Evolutionary conservation across 2,797 vertebrate species (phyloP).

Genomic region (Amblyraja radiata): DNA sequence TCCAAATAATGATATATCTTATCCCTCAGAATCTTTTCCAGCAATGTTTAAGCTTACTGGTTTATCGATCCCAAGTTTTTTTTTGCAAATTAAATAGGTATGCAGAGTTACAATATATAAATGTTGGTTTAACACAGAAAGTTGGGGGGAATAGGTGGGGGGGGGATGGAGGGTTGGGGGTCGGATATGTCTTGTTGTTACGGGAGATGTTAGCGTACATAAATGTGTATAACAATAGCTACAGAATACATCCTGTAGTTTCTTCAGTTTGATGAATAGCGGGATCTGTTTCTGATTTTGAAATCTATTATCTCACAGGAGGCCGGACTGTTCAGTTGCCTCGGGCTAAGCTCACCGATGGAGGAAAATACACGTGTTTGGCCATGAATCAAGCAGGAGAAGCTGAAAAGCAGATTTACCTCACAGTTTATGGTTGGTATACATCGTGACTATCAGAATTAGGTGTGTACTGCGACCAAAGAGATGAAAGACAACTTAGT

Average conservation of each 20-base stretch:
- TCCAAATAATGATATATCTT: no score
- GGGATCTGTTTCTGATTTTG: conserved; percentile 37
- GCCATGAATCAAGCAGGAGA: conserved; percentile 86
- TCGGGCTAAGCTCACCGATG: conserved; percentile 75
- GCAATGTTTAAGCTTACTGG: no score
- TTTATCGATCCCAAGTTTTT: no score
- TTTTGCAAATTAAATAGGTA: no score
- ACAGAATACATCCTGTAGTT: not conserved
- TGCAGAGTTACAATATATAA: not conserved
- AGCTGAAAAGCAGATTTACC: conserved; percentile 73
- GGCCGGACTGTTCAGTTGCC: conserved; percentile 82
- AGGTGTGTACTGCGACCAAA: not conserved
- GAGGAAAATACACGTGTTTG: conserved; percentile 80
- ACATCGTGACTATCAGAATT: conserved; percentile 13
- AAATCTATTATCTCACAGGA: conserved; percentile 54
- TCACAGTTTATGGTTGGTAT: conserved; percentile 80
- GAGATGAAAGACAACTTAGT: not conserved
- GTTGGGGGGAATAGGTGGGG: no score
- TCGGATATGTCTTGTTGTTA: not conserved
- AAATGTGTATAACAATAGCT: not conserved
- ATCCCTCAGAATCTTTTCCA: no score
- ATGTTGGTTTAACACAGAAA: no score
- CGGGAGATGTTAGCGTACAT: not conserved
- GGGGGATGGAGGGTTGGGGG: no score
- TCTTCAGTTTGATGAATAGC: not conserved